These are phyloP conservation scores for Galbula dea DNA, from an alignment of 2,113 vertebrate species.

Conservation along the genomic window DNA sequence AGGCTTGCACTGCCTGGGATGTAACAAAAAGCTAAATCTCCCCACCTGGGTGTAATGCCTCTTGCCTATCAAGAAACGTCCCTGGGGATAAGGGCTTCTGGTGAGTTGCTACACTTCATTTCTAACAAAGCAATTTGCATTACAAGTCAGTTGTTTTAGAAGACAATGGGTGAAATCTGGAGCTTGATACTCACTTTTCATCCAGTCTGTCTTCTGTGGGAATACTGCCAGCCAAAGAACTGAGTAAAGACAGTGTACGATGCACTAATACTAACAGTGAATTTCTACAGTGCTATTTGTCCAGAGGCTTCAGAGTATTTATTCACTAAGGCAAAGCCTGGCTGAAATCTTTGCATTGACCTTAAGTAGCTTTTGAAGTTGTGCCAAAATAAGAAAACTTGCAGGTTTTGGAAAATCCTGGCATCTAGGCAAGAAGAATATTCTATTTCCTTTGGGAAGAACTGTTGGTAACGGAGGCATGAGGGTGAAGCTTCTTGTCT, in stretches of 20 bases:
- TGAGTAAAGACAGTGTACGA: neutral
- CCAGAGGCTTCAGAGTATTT: neutral
- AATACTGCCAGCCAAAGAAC: neutral
- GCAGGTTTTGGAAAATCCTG: neutral
- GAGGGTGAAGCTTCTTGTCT: neutral
- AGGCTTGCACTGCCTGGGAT: neutral
- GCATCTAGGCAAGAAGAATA: neutral
- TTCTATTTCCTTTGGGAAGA: neutral
- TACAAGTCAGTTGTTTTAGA: neutral
- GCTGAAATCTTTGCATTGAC: neutral
- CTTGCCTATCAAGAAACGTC: neutral
- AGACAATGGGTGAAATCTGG: conserved; percentile 23
- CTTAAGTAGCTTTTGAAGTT: neutral
- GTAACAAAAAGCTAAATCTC: neutral
- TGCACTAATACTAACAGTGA: neutral
- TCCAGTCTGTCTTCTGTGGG: neutral
- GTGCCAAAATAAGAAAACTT: neutral
- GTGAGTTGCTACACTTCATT: neutral
- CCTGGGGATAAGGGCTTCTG: neutral
- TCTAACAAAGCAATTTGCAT: conserved; percentile 28
- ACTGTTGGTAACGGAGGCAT: neutral
- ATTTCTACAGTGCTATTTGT: neutral
- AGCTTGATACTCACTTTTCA: neutral
- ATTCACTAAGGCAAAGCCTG: neutral
- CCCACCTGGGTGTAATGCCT: neutral